phyloP scores from a whole-genome alignment of 2,888 invertebrate species.

The Lypha dubia region DNA sequence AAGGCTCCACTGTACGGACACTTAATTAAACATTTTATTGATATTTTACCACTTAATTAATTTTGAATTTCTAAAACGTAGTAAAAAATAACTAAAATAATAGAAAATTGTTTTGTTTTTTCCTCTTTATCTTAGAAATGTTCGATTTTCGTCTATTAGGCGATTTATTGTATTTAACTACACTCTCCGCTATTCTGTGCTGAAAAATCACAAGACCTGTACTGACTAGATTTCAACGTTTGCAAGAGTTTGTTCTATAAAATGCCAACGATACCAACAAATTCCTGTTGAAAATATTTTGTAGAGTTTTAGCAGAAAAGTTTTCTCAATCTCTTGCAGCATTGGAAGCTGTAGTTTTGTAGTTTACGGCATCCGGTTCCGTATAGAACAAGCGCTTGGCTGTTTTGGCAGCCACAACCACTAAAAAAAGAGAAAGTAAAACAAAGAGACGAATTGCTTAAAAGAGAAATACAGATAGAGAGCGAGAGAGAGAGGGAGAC shows the following conservation, averaged over 20 bases:
- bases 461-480: not conserved
- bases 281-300: constrained; percentile 3
- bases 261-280: constrained; percentile 42
- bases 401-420: not conserved
- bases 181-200: constrained; percentile 79
- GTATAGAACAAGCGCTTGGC: constrained; percentile 48
- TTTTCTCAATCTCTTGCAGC: constrained; percentile 42
- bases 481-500: constrained; percentile 5
- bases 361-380: constrained; percentile 55
- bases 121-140: not conserved
- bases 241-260: constrained; percentile 45
- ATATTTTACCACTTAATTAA: not conserved
- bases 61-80: not conserved
- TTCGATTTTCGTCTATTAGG: constrained; percentile 26
- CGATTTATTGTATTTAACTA: constrained; percentile 45
- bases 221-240: constrained; percentile 75
- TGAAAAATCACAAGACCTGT: constrained; percentile 79
- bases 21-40: not conserved
- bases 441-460: not conserved
- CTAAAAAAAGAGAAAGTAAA: not conserved
- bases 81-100: not conserved
- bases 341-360: constrained; percentile 61
- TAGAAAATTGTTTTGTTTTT: not conserved
- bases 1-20: not conserved
- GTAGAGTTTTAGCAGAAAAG: constrained; percentile 53